phyloP scores from a whole-genome alignment of 2,113 vertebrate genomes.

The Semnornis frantzii region DNA sequence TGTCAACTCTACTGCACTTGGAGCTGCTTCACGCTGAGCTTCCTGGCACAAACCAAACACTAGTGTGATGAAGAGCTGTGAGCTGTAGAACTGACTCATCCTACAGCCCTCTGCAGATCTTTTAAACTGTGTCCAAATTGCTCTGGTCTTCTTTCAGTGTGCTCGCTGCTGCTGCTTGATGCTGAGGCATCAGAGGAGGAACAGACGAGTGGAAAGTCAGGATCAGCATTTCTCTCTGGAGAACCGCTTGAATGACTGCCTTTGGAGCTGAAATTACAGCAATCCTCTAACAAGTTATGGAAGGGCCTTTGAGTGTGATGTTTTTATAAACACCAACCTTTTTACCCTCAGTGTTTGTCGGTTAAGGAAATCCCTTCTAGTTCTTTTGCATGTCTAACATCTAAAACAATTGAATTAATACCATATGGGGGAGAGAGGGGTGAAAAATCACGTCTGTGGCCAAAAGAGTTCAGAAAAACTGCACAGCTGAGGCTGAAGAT shows the following conservation, averaged over 20 bases:
- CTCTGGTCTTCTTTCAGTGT: not conserved
- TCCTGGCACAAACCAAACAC: not conserved
- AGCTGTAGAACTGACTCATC: not conserved
- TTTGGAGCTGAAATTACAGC: not conserved
- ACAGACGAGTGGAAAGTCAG: not conserved
- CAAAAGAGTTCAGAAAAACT: conserved; percentile 18
- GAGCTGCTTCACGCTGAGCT: not conserved
- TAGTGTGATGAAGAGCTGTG: rapidly evolving
- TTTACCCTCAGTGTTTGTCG: conserved; percentile 31
- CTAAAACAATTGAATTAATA: conserved; percentile 52
- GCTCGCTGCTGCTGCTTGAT: not conserved
- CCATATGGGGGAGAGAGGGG: conserved; percentile 42
- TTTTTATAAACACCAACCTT: conserved; percentile 45
- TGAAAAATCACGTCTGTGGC: not conserved
- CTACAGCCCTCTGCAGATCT: not conserved
- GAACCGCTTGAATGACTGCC: not conserved
- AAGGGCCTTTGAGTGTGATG: conserved; percentile 11
- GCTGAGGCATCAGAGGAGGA: not conserved
- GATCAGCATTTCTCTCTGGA: not conserved
- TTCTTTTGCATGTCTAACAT: not conserved
- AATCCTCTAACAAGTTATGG: not conserved
- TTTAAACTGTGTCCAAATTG: not conserved
- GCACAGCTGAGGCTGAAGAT: not conserved
- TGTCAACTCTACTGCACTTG: rapidly evolving
- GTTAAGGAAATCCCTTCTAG: conserved; percentile 46